Evolutionary conservation across 2,797 vertebrate species (phyloP).

Genomic region (Capromys pilorides): DNA sequence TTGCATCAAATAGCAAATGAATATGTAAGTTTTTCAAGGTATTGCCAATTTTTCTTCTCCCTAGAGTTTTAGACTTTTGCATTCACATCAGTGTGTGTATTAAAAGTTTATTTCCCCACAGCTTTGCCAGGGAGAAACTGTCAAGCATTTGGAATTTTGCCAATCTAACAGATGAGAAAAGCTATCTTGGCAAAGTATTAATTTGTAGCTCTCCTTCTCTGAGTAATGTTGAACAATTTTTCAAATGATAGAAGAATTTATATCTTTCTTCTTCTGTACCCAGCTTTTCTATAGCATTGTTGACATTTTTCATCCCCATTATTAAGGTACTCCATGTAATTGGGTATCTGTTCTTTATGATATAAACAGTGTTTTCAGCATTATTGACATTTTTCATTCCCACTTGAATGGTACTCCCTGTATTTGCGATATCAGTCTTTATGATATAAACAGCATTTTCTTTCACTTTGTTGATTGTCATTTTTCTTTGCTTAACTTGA

Average conservation of each 20-base stretch:
- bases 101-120: slow-evolving; percentile 32
- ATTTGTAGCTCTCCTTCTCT: slow-evolving; percentile 1
- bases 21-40: background rate
- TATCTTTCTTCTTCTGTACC: background rate
- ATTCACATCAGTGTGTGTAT: background rate
- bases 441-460: background rate
- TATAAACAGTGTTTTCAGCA: background rate
- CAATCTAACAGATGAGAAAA: slow-evolving; percentile 47
- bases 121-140: background rate
- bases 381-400: background rate
- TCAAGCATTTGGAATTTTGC: slow-evolving; percentile 37
- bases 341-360: background rate
- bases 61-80: slow-evolving; percentile 33
- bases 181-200: background rate
- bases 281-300: background rate
- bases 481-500: slow-evolving; percentile 11
- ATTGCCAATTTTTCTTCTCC: slow-evolving; percentile 35
- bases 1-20: slow-evolving; percentile 46
- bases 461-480: background rate
- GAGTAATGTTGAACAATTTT: slow-evolving; percentile 4
- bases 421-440: too few relatives aligned
- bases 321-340: background rate
- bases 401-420: too few relatives aligned
- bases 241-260: background rate
- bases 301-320: background rate